These are phyloP conservation scores for Linyphia triangularis DNA, from an alignment of 2,888 invertebrate species.

Conservation along the genomic window DNA sequence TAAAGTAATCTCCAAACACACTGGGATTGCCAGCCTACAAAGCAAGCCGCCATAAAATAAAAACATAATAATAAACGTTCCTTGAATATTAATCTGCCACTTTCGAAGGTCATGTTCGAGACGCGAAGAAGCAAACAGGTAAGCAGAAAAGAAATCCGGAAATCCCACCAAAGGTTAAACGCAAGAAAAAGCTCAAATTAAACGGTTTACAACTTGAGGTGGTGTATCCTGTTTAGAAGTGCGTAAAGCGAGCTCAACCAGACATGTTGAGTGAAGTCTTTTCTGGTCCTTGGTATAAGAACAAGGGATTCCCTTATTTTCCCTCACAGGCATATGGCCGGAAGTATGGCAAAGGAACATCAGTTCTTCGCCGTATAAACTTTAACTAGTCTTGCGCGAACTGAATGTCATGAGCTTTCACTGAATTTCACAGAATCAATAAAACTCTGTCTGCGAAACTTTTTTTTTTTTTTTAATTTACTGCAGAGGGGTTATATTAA, in stretches of 20 bases:
- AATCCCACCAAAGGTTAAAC: background rate
- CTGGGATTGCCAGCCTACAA: background rate
- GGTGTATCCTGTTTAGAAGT: conserved; percentile 54
- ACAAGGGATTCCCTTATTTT: conserved; percentile 12
- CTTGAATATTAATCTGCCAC: background rate
- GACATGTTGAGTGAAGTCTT: background rate
- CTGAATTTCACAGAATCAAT: too few relatives aligned
- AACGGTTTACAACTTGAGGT: conserved; percentile 31
- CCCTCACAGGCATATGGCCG: conserved; percentile 34
- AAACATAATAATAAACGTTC: background rate
- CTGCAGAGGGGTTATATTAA: too few relatives aligned
- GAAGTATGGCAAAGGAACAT: conserved; percentile 24
- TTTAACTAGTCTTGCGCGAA: too few relatives aligned
- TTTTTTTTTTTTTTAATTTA: too few relatives aligned
- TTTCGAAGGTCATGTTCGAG: background rate
- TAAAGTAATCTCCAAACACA: background rate
- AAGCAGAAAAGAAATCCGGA: background rate
- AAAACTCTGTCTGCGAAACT: too few relatives aligned
- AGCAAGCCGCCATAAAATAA: too few relatives aligned
- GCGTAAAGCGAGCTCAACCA: background rate
- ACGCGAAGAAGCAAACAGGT: background rate
- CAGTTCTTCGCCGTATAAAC: too few relatives aligned
- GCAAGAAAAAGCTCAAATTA: background rate
- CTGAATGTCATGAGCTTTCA: too few relatives aligned
- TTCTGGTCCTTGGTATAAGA: background rate